Evolutionary conservation across 1,140 invertebrate species (phyloP).

Genomic region (fruit fly (Drosophila melanogaster)): DNA sequence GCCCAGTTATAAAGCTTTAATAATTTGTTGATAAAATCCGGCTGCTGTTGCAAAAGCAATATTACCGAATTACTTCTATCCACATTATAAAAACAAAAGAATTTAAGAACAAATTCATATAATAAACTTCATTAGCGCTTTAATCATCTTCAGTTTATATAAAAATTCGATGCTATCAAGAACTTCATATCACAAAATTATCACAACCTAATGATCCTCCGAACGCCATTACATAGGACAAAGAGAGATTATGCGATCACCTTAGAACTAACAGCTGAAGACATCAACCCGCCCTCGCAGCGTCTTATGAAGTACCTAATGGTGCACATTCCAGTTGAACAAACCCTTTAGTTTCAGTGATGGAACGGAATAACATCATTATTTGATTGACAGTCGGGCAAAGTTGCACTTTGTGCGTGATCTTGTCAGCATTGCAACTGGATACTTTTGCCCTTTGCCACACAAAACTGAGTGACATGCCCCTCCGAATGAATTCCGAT

Average conservation of each 20-base stretch:
- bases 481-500: constrained; percentile 29
- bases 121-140: too few relatives aligned
- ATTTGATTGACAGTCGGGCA: constrained; percentile 68
- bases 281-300: constrained; percentile 14
- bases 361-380: constrained; percentile 32
- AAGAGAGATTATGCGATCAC: background rate
- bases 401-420: constrained; percentile 77
- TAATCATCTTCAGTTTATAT: too few relatives aligned
- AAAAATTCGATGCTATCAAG: too few relatives aligned
- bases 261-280: constrained; percentile 18
- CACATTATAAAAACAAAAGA: too few relatives aligned
- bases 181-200: too few relatives aligned
- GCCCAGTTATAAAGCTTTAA: too few relatives aligned
- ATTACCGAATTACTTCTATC: too few relatives aligned
- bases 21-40: too few relatives aligned
- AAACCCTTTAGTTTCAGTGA: constrained; percentile 56
- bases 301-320: constrained; percentile 25
- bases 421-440: constrained; percentile 75
- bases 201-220: background rate
- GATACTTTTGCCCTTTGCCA: constrained; percentile 45
- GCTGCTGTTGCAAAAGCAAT: too few relatives aligned
- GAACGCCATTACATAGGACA: background rate
- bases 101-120: too few relatives aligned
- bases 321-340: constrained; percentile 32
- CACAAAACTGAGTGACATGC: constrained; percentile 39